Evolutionary conservation across 2,888 invertebrate genomes (phyloP).

Genomic region (Parthenolecanium corni): DNA sequence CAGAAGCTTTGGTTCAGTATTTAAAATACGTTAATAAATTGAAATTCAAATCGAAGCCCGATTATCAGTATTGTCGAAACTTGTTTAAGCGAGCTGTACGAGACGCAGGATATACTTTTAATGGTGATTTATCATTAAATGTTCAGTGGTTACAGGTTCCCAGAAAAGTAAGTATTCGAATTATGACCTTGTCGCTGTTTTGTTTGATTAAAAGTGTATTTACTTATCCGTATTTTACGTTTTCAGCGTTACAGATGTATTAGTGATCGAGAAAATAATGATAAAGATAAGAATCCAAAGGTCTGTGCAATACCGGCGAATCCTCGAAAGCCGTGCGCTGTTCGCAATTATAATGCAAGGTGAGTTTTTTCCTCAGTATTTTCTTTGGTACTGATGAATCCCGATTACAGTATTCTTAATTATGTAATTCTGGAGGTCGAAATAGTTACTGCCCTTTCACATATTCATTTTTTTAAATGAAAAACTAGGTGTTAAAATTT

Average conservation of each 20-base stretch:
- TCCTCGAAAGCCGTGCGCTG: constrained; percentile 17
- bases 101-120: constrained; percentile 20
- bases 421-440: no score
- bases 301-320: constrained; percentile 20
- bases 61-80: constrained; percentile 19
- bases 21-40: constrained; percentile 20
- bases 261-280: constrained; percentile 20
- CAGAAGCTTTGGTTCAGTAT: constrained; percentile 23
- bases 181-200: not conserved
- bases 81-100: constrained; percentile 15
- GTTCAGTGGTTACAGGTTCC: constrained; percentile 12
- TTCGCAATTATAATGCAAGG: constrained; percentile 20
- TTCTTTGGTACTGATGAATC: not conserved
- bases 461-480: no score
- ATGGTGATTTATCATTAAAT: constrained; percentile 18
- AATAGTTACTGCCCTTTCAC: no score
- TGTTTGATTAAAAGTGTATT: not conserved
- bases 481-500: no score
- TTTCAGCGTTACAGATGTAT: constrained; percentile 15
- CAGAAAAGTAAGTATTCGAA: constrained; percentile 1
- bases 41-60: constrained; percentile 23
- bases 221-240: no score
- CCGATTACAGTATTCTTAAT: not conserved
- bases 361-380: constrained; percentile 2
- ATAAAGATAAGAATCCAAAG: constrained; percentile 7